A percentile compares a stretch with the other conserved stretches of the same genome.
These are phyloP conservation scores for Drosophila nigromelanica DNA, from an alignment of 1,140 invertebrate species.

Conservation along the genomic window DNA sequence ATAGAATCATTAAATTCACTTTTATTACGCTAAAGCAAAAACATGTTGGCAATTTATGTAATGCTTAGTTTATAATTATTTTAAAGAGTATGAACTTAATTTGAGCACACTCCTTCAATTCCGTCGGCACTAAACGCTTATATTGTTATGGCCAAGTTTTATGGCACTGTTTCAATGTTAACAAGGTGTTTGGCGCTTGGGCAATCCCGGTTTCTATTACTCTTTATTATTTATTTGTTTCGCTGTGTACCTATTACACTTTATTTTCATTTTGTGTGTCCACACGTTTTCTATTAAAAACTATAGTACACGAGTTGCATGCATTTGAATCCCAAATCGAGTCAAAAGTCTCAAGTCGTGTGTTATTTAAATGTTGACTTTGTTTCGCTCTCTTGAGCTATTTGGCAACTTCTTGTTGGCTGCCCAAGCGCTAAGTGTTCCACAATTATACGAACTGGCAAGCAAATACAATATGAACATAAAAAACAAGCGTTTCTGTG, in stretches of 20 bases:
- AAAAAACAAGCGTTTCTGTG: slow-evolving; percentile 29
- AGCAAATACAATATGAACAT: slow-evolving; percentile 6
- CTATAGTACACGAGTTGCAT: slow-evolving; percentile 2
- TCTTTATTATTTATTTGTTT: background rate
- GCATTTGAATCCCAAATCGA: background rate
- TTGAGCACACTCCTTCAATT: too few relatives aligned
- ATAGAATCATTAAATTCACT: background rate
- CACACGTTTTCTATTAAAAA: background rate
- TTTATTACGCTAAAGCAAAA: background rate
- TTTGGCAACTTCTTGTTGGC: slow-evolving; percentile 43
- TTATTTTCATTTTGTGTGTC: background rate
- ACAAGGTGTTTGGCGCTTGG: slow-evolving; percentile 5
- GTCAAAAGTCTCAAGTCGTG: background rate
- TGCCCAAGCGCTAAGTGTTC: slow-evolving; percentile 61
- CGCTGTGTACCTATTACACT: background rate
- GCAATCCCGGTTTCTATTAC: slow-evolving; percentile 4
- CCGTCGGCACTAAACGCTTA: background rate
- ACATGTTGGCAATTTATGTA: background rate
- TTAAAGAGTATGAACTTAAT: too few relatives aligned
- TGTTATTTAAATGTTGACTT: slow-evolving; percentile 33
- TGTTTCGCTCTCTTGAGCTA: slow-evolving; percentile 26
- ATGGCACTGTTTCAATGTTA: slow-evolving; percentile 5
- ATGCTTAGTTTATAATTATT: background rate
- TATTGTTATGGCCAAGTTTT: slow-evolving; percentile 3
- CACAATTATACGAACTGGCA: slow-evolving; percentile 53